phyloP scores from a whole-genome alignment of 2,888 invertebrate species.

The Sarcophaga caerulescens region DNA sequence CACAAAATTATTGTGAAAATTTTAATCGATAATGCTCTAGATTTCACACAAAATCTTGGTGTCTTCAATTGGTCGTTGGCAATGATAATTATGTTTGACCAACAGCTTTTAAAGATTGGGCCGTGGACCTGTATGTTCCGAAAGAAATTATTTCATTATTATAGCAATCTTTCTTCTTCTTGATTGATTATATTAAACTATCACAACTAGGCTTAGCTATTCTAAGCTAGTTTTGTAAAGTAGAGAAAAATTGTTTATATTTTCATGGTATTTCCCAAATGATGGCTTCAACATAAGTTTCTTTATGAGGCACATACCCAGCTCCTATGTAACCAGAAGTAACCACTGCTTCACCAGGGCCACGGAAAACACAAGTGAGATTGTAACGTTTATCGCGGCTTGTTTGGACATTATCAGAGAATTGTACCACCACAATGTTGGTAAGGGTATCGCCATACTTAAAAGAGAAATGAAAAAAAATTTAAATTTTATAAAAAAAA shows the following conservation, averaged over 20 bases:
- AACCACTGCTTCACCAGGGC: slow-evolving; percentile 95
- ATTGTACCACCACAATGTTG: slow-evolving; percentile 96
- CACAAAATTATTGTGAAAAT: too few relatives aligned
- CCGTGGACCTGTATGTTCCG: too few relatives aligned
- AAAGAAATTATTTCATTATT: too few relatives aligned
- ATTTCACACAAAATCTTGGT: too few relatives aligned
- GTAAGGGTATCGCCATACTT: slow-evolving; percentile 97
- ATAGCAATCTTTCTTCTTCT: too few relatives aligned
- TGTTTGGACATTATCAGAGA: slow-evolving; percentile 95
- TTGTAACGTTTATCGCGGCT: slow-evolving; percentile 95
- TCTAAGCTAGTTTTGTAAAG: neutral
- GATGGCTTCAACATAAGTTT: slow-evolving; percentile 37
- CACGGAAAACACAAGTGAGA: slow-evolving; percentile 94
- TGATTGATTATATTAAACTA: neutral
- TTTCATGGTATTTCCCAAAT: slow-evolving; percentile 46
- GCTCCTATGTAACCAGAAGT: slow-evolving; percentile 96
- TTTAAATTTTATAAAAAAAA: neutral
- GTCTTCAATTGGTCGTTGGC: too few relatives aligned
- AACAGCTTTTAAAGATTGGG: too few relatives aligned
- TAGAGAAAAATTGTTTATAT: slow-evolving; percentile 4
- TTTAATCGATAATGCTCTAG: too few relatives aligned
- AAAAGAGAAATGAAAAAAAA: neutral
- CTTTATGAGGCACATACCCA: slow-evolving; percentile 84
- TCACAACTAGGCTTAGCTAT: neutral
- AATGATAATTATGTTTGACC: too few relatives aligned